phyloP scores from a whole-genome alignment of 2,113 vertebrate genomes.

The Colossoma macropomum region DNA sequence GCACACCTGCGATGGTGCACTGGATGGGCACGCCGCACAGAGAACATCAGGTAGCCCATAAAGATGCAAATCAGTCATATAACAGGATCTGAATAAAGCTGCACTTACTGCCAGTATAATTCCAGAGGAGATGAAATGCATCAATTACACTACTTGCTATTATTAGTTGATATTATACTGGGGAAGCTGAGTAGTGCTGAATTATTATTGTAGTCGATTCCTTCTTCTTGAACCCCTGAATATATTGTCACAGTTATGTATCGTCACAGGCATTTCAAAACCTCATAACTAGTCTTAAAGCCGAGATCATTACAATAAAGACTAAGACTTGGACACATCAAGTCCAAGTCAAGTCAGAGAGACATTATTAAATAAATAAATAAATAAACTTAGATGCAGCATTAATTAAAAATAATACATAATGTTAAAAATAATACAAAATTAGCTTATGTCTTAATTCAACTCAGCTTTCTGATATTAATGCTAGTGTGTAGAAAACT shows the following conservation, averaged over 20 bases:
- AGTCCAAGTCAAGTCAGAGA: too few relatives aligned
- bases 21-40: background rate
- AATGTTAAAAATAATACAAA: too few relatives aligned
- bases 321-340: too few relatives aligned
- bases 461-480: too few relatives aligned
- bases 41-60: slow-evolving; percentile 23
- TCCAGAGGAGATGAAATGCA: background rate
- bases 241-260: background rate
- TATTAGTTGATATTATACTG: background rate
- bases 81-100: background rate
- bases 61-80: slow-evolving; percentile 31
- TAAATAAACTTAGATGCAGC: too few relatives aligned
- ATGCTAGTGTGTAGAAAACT: too few relatives aligned
- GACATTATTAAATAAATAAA: too few relatives aligned
- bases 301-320: too few relatives aligned
- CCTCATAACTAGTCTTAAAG: too few relatives aligned
- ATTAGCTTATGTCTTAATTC: too few relatives aligned
- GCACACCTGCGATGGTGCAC: slow-evolving; percentile 27
- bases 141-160: background rate
- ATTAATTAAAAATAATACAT: too few relatives aligned
- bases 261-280: background rate
- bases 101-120: background rate
- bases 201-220: background rate
- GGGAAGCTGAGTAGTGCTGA: background rate
- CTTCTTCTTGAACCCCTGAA: too few relatives aligned